Evolutionary conservation across 2,113 vertebrate species (phyloP).

Genomic region (Rhea pennata): DNA sequence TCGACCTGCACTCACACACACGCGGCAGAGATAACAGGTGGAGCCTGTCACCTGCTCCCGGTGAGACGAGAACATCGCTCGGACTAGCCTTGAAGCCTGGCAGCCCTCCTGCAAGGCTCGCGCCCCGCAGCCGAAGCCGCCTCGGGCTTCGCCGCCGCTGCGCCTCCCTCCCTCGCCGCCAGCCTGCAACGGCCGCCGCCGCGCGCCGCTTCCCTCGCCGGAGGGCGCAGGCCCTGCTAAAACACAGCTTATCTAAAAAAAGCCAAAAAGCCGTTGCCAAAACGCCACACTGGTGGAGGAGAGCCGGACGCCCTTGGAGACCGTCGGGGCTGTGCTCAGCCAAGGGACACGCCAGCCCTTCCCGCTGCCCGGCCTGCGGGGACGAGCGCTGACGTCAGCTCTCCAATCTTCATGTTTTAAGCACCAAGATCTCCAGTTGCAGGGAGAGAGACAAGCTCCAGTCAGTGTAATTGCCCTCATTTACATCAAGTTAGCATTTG

Average conservation of each 20-base stretch:
- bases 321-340: too few species aligned
- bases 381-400: accelerated
- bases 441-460: background rate
- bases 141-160: too few species aligned
- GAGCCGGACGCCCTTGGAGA: too few species aligned
- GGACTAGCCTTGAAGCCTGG: background rate
- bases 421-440: accelerated
- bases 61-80: too few species aligned
- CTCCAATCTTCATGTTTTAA: background rate
- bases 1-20: background rate
- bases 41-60: background rate
- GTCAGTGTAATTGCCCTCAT: background rate
- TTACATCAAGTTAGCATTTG: background rate
- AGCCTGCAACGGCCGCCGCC: too few species aligned
- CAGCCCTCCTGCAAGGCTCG: background rate
- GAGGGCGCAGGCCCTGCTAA: too few species aligned
- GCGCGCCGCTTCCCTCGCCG: too few species aligned
- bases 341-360: too few species aligned
- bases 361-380: background rate
- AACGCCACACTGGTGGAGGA: background rate
- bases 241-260: background rate
- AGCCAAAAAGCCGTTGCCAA: background rate
- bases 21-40: accelerated
- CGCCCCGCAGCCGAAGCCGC: too few species aligned
- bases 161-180: too few species aligned